Conservation (phyloP, 2,888 invertebrate genomes). For the Fragum whitleyi region DNA sequence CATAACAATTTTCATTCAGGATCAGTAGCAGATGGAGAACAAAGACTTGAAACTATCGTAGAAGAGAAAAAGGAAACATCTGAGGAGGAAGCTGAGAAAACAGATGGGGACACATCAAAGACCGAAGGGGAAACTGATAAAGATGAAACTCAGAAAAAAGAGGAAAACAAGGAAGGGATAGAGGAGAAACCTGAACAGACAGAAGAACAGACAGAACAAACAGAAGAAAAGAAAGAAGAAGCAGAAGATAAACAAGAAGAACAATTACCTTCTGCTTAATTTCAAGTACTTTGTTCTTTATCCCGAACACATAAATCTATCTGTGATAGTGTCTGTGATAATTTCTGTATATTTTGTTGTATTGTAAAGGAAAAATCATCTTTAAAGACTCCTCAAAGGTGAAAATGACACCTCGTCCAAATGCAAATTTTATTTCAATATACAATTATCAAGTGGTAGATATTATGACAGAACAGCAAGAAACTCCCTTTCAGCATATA, state of each 20-base stretch:
- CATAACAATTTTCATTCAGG: too few species aligned
- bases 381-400: too few species aligned
- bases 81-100: conserved; percentile 47
- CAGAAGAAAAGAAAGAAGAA: conserved; percentile 26
- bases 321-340: too few species aligned
- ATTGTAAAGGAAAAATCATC: too few species aligned
- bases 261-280: conserved; percentile 41
- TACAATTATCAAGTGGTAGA: too few species aligned
- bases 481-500: too few species aligned
- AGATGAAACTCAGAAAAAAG: conserved; percentile 23
- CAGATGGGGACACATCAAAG: conserved; percentile 26
- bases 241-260: conserved; percentile 36
- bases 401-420: too few species aligned
- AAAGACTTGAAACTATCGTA: conserved; percentile 66
- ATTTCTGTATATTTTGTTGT: too few species aligned
- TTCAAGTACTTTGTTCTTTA: too few species aligned
- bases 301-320: too few species aligned
- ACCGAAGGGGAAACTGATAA: conserved; percentile 46
- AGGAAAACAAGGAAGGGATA: conserved; percentile 10
- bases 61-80: conserved; percentile 67
- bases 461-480: too few species aligned
- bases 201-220: conserved; percentile 15
- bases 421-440: too few species aligned
- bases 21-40: conserved; percentile 31
- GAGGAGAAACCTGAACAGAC: conserved; percentile 28